Conservation (phyloP, 1,140 invertebrate genomes). For the Mactra quadrangularis region DNA sequence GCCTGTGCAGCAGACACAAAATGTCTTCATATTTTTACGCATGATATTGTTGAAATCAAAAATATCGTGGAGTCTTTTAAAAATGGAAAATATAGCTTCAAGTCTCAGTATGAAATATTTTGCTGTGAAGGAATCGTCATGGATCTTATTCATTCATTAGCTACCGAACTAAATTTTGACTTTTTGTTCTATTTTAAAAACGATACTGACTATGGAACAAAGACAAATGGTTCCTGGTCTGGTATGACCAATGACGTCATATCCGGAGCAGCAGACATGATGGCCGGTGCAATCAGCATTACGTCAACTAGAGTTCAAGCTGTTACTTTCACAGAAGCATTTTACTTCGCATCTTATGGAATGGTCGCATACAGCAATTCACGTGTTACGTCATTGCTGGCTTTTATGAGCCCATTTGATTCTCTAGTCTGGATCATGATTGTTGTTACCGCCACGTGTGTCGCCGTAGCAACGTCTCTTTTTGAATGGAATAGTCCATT, state of each 20-base stretch:
- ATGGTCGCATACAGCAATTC: conserved; percentile 79
- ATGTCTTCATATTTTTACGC: conserved; percentile 88
- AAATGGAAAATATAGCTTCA: conserved; percentile 33
- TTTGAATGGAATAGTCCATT: conserved; percentile 97
- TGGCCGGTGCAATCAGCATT: conserved; percentile 94
- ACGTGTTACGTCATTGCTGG: conserved; percentile 92
- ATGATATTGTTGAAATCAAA: conserved; percentile 67
- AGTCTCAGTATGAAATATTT: conserved; percentile 85
- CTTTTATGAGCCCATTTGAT: conserved; percentile 95
- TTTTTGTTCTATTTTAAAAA: conserved; percentile 94
- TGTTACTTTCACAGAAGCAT: conserved; percentile 95
- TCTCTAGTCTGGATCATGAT: conserved; percentile 96
- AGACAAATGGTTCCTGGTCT: conserved; percentile 87
- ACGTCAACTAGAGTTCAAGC: conserved; percentile 87
- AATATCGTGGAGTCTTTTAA: conserved; percentile 65
- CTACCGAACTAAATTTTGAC: conserved; percentile 93
- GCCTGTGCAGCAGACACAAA: conserved; percentile 87
- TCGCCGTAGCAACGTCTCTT: conserved; percentile 94
- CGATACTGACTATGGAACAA: conserved; percentile 73
- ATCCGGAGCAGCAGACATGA: conserved; percentile 93
- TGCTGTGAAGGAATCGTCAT: conserved; percentile 96
- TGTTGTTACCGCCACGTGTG: conserved; percentile 93
- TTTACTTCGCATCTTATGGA: conserved; percentile 91
- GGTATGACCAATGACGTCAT: conserved; percentile 93
- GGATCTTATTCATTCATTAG: conserved; percentile 92